Base-by-base conservation (phyloP, 2,888 invertebrate genomes). In the Isoperla grammatica region DNA sequence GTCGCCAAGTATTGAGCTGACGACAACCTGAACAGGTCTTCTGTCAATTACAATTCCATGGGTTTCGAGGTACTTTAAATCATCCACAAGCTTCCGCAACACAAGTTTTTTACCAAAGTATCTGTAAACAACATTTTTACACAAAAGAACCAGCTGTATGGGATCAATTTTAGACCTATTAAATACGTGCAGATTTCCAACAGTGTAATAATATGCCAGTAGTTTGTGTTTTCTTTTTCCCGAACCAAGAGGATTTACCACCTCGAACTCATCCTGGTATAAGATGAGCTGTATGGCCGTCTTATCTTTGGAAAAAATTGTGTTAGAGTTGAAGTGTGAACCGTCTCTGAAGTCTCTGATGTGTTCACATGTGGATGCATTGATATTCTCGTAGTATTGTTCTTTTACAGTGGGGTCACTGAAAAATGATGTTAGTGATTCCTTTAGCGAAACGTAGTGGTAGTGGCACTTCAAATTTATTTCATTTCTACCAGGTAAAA, bases 111-210 rank as follows among this genome's bases (percentile, higher is more conserved):
- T 39, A 9, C 54, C 54, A 37, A 37, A 54, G 8, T 45, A 45
- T 19, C 15, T 45, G 9, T 54, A 54, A 8, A 40, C 35, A 3
- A 54, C 37, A 54, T 37, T 40, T 15, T 54, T 29, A 15, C 54
- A 54, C 12, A 54, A 40, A n/a, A 54, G 20, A 12, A 54, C n/a
- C 35, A 54, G 11, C 17, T 54, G 54, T 12, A 54, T 23, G 15
- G 54, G 37, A 13, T 54, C 54, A 23, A 54, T 20, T 37, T 54
- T 29, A 2, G 54, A 37, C 13, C 54, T 54, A 13, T 54, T 8
- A 22, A 22, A 54, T 37, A 15, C n/a, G 12, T 54, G 12, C 11
- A 54, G 35, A 20, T 54, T 54, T 29, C 54, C 29, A 37, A 54
- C 5, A 15, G 54, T 54, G 42, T 19, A 54, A n/a, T 20, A 39